Base-by-base conservation (phyloP, 2,113 vertebrate genomes). In the Lasiurus borealis region DNA sequence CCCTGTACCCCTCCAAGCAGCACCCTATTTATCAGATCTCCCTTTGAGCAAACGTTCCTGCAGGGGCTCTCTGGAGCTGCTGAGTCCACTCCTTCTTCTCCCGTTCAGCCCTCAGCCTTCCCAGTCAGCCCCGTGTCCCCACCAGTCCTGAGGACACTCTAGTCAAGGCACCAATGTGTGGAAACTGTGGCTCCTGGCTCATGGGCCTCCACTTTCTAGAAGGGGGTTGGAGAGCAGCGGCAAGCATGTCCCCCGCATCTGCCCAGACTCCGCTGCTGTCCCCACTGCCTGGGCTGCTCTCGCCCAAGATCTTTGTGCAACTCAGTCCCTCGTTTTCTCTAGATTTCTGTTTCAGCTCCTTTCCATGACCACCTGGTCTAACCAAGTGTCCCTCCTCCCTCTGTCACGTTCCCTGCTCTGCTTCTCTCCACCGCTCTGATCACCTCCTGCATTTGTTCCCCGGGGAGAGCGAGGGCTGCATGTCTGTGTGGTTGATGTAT, bases 101-200 rank as follows among this genome's bases (percentile, higher is more conserved):
- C 19, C 0, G 0, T 13, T 68, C 62, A 3, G n/a, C 68, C 75
- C 73, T 81, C 62, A 68, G 44, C 36, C 50, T 18, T 2, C 18
- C 9, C 1, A 1, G 36, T 18, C 59, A 25, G 59, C 4, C 31
- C 52, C 36, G 31, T 1, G 0, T 59, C 59, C 48, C 5, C 4
- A 19, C 7, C 31, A n/a, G 78, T 57, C 18, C 2, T 10, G 82
- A 40, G 40, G 62, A 72, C 40, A 11, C 6, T 29, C 18, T 76
- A 54, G 44, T n/a, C 88, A 57, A 54, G 40, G 14, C 18, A 19
- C 72, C 9, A 2, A 10, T 15, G 54, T 12, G 40, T 3, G 23
- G 25, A 34, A 50, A 46, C 48, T 9, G 40, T 13, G 85, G 12
- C 54, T 62, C 48, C 64, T 86, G 91, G 27, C 31, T 91, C 23